Evolutionary conservation across 2,797 vertebrate species (phyloP).

Genomic region (Coregonus ussuriensis): DNA sequence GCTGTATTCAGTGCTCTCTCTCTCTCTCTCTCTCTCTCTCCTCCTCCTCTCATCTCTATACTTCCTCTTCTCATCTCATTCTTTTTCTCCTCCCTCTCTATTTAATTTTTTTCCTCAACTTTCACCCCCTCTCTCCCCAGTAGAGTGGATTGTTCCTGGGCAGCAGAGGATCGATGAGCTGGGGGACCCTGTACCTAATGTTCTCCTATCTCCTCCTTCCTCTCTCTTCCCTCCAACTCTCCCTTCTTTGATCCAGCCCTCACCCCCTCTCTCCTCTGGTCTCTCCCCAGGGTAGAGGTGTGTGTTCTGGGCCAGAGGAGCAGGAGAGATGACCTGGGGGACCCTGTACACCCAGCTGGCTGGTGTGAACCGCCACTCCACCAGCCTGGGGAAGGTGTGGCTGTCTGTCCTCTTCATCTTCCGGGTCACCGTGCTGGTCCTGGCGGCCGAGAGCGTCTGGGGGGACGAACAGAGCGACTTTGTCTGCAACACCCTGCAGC

Average conservation of each 20-base stretch:
- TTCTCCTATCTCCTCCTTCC: not conserved
- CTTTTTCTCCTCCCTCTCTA: not conserved
- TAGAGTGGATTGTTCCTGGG: not conserved
- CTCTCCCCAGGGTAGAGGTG: conserved; percentile 12
- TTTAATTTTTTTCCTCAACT: conserved; percentile 38
- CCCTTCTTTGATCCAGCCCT: not conserved
- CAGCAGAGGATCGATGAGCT: not conserved
- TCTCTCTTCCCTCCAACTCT: conserved; percentile 6
- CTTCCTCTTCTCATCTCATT: not conserved
- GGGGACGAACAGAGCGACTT: conserved; percentile 79
- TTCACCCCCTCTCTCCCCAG: conserved; percentile 39
- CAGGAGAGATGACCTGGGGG: conserved; percentile 67
- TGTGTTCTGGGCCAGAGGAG: not conserved
- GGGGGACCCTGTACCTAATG: not conserved
- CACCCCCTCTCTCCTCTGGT: conserved; percentile 2
- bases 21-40: conserved; percentile 26
- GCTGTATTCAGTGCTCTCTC: conserved; percentile 40
- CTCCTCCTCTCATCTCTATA: conserved; percentile 32
- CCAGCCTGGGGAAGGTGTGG: conserved; percentile 77
- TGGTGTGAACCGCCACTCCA: conserved; percentile 74
- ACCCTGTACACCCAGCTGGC: conserved; percentile 70
- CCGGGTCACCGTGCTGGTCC: conserved; percentile 73
- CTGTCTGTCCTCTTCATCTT: conserved; percentile 78
- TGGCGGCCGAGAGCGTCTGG: conserved; percentile 78
- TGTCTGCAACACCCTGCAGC: conserved; percentile 77